Percentiles rank a stretch among this genome's conserved stretches.
These are phyloP conservation scores for Oryctes rhinoceros DNA, from an alignment of 1,140 invertebrate genomes.

Conservation along the genomic window DNA sequence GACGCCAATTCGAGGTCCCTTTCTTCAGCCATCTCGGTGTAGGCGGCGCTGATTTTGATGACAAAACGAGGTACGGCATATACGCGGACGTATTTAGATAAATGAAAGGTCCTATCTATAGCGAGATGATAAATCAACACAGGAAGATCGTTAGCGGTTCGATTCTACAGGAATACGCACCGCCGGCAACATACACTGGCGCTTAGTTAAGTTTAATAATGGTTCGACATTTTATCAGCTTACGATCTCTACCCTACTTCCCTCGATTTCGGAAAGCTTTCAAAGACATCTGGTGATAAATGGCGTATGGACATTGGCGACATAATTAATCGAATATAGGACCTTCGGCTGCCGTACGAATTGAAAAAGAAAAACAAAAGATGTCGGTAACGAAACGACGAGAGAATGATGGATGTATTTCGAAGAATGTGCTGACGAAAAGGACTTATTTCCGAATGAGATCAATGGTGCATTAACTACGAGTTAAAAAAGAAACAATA, in stretches of 20 bases:
- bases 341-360: background rate
- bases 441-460: background rate
- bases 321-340: conserved; percentile 8
- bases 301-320: background rate
- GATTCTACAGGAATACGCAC: background rate
- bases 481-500: no score
- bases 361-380: background rate
- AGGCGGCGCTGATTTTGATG: background rate
- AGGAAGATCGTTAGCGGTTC: conserved; percentile 12
- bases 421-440: background rate
- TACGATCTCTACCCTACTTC: background rate
- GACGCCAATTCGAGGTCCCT: conserved; percentile 9
- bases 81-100: background rate
- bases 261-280: background rate
- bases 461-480: no score
- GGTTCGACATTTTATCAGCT: background rate
- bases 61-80: background rate
- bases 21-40: background rate
- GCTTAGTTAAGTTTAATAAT: background rate
- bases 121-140: conserved; percentile 18
- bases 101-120: conserved; percentile 10
- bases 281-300: background rate
- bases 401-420: background rate
- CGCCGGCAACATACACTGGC: background rate
- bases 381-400: background rate